A percentile compares a stretch with the other conserved stretches of the same genome.
These are phyloP conservation scores for Zaprionus camerounensis DNA, from an alignment of 1,140 invertebrate genomes.

Conservation along the genomic window DNA sequence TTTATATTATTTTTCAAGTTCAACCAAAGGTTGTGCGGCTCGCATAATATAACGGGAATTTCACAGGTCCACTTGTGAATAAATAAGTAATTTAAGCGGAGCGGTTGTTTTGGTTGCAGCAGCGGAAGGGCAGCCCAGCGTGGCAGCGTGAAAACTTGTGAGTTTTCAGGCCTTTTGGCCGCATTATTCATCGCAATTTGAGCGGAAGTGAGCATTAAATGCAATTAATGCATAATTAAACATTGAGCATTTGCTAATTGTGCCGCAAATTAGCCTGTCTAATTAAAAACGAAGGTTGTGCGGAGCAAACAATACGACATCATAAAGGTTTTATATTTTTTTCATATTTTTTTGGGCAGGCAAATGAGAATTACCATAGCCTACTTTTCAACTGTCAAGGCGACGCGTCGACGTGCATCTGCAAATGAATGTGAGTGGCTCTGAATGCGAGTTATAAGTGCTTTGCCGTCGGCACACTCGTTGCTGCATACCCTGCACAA, in stretches of 20 bases:
- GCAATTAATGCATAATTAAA: conserved; percentile 81
- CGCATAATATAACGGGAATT: not conserved
- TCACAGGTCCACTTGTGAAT: not conserved
- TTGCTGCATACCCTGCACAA: not conserved
- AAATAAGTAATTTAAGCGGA: conserved; percentile 28
- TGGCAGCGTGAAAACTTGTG: not conserved
- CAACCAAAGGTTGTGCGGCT: conserved; percentile 3
- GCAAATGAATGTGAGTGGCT: conserved; percentile 50
- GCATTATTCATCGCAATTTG: conserved; percentile 52
- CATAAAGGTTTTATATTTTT: conserved; percentile 7
- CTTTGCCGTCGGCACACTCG: conserved; percentile 9
- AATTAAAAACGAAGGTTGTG: conserved; percentile 30
- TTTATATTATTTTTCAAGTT: conserved; percentile 24
- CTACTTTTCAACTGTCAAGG: conserved; percentile 66
- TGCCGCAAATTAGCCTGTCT: conserved; percentile 46
- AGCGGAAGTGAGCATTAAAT: conserved; percentile 74
- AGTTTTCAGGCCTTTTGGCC: not conserved
- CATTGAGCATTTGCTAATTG: conserved; percentile 62
- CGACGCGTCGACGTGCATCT: conserved; percentile 2
- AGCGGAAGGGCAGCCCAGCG: not conserved
- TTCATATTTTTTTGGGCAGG: conserved; percentile 9
- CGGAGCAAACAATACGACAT: conserved; percentile 12
- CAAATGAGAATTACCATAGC: conserved; percentile 65
- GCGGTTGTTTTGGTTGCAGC: not conserved
- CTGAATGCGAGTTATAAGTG: conserved; percentile 15